Evolutionary conservation across 2,113 vertebrate genomes (phyloP), one percentile per base, ranked within the genome.

Genomic region (Melanerpes aurifrons): DNA sequence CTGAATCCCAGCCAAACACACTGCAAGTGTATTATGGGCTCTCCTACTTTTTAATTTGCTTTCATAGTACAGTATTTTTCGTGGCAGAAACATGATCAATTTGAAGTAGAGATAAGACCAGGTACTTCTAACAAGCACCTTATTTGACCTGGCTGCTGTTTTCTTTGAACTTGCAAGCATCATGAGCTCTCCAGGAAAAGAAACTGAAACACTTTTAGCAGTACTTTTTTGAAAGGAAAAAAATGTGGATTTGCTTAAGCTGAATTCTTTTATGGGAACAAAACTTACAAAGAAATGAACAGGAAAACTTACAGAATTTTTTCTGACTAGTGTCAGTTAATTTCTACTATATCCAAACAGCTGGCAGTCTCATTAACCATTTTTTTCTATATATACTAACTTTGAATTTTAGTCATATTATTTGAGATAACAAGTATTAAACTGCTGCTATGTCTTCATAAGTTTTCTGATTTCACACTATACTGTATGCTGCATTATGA

Each of bases 11-110:
- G 25, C 25, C 57, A 92, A 81, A 71, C 17, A 64, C 21, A 72
- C 12, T 22, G 24, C 24, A 74, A 35, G 40, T 35, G 28, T 32
- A 53, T 89, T 58, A 47, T 71, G 32, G 20, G 35, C 12, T 75
- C 43, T 89, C 43, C 10, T 77, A 9, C 54, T 85, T 93, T 83
- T 71, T 79, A 86, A 72, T 86, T 83, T 86, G 13, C n/a, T 93
- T 91, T 61, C 45, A 62, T 80, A 87, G 80, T 35, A 78, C 18
- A 75, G 10, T 20, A 71, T 87, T 93, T 93, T 92, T 89, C 71
- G 45, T 74, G 31, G 69, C 66, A 91, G 37, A 83, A 87, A 78
- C 43, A 58, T 26, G 48, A 86, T n/a, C 73, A 78, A 3, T 92
- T 93, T 86, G 45, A 87, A 91, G 31, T 10, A 78, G 31, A 69